Percentiles rank a stretch among this genome's conserved stretches.
Evolutionary conservation across 2,888 invertebrate species (phyloP).

Genomic region (Eupeodes luniger): DNA sequence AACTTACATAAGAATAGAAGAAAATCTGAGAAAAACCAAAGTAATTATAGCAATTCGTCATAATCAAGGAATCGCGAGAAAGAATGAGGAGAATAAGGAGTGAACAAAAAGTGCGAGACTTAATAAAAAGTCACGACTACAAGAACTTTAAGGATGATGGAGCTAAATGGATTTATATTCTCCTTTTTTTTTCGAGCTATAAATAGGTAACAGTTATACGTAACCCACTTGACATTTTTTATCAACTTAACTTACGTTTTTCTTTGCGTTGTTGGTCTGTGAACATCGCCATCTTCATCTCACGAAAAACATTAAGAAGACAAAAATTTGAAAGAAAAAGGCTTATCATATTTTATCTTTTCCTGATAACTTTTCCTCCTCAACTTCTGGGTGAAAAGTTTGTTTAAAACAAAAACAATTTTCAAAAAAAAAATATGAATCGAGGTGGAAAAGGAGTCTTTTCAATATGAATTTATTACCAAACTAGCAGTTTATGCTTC

Average conservation of each 20-base stretch:
- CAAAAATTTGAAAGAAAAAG: slow-evolving; percentile 1
- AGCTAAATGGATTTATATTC: slow-evolving; percentile 23
- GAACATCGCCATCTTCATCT: no score
- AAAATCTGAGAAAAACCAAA: slow-evolving; percentile 34
- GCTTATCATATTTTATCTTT: background rate
- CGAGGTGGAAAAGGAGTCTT: background rate
- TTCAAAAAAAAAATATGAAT: background rate
- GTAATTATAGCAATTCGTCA: slow-evolving; percentile 63
- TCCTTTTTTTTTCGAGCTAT: background rate
- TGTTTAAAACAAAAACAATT: background rate
- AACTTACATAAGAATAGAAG: background rate
- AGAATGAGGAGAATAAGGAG: background rate
- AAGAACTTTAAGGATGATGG: slow-evolving; percentile 1
- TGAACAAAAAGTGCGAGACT: background rate
- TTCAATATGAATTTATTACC: slow-evolving; percentile 9
- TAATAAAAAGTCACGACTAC: background rate
- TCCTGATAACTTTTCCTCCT: background rate
- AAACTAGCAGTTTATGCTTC: no score
- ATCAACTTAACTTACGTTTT: slow-evolving; percentile 1
- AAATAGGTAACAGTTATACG: background rate
- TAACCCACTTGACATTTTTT: slow-evolving; percentile 28
- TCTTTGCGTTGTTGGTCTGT: background rate
- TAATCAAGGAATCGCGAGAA: slow-evolving; percentile 43
- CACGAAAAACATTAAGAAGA: background rate
- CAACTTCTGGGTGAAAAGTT: background rate